These are phyloP conservation scores for Anseranas semipalmata DNA, from an alignment of 2,113 vertebrate genomes.

Conservation along the genomic window DNA sequence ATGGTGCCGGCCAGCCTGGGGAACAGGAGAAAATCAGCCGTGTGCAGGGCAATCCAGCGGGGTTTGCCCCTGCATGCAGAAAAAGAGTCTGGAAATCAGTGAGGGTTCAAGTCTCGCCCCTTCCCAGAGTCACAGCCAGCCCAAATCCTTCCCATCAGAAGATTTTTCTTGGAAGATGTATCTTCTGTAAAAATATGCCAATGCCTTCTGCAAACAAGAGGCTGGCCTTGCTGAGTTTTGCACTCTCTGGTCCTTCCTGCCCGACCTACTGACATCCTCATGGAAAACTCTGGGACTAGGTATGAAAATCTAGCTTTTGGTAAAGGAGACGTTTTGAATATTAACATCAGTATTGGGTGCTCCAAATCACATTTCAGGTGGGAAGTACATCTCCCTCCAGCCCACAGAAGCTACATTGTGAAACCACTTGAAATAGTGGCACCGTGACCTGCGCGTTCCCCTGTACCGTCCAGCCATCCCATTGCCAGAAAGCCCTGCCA, in stretches of 20 bases:
- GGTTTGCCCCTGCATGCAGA: background rate
- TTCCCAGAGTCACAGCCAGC: background rate
- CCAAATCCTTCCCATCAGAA: rapidly evolving
- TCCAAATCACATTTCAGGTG: background rate
- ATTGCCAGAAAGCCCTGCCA: background rate
- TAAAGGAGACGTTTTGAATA: background rate
- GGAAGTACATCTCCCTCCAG: background rate
- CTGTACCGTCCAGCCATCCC: rapidly evolving
- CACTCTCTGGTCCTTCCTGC: background rate
- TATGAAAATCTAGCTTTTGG: background rate
- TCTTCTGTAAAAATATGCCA: background rate
- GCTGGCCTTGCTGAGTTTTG: background rate
- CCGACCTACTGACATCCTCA: background rate
- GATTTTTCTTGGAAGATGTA: background rate
- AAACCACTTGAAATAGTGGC: background rate
- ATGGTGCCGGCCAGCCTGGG: background rate
- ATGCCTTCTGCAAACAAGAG: background rate
- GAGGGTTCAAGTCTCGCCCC: rapidly evolving
- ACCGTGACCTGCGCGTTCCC: background rate
- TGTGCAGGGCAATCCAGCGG: background rate
- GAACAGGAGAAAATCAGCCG: too few relatives aligned
- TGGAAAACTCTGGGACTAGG: background rate
- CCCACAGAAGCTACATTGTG: background rate
- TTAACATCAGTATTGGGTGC: background rate
- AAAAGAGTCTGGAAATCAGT: background rate